Evolutionary conservation across 1,140 invertebrate genomes (phyloP).

Genomic region (Caerostris extrusa): DNA sequence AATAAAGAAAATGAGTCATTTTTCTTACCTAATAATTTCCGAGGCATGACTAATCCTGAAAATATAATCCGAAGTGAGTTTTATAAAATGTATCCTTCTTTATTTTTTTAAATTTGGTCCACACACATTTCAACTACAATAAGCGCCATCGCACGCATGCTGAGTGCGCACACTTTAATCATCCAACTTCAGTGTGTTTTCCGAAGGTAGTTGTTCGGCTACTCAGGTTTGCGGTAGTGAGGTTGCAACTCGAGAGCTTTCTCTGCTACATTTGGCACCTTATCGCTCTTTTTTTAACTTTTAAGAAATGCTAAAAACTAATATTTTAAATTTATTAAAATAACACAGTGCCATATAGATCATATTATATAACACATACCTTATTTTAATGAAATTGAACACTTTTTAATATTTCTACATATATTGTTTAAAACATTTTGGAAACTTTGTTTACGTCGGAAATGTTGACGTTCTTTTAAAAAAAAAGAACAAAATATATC

Average conservation of each 20-base stretch:
- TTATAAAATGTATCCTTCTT: constrained; percentile 23
- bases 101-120: constrained; percentile 59
- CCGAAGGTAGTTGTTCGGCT: constrained; percentile 74
- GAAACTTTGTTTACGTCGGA: no score
- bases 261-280: neutral
- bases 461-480: no score
- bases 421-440: no score
- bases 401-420: no score
- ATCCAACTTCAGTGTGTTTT: constrained; percentile 71
- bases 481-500: no score
- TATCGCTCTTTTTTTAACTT: neutral
- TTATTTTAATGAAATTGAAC: no score
- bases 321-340: no score
- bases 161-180: constrained; percentile 44
- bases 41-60: constrained; percentile 7
- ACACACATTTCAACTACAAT: constrained; percentile 53
- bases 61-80: constrained; percentile 48
- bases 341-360: no score
- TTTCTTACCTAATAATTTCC: constrained; percentile 68
- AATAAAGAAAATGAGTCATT: neutral
- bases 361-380: no score
- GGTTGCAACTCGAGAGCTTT: neutral
- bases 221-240: constrained; percentile 73
- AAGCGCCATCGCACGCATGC: constrained; percentile 49
- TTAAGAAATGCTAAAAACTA: neutral